A percentile compares a stretch with the other conserved stretches of the same genome.
phyloP scores from a whole-genome alignment of 2,888 invertebrate genomes.

The Sabatieria punctata region DNA sequence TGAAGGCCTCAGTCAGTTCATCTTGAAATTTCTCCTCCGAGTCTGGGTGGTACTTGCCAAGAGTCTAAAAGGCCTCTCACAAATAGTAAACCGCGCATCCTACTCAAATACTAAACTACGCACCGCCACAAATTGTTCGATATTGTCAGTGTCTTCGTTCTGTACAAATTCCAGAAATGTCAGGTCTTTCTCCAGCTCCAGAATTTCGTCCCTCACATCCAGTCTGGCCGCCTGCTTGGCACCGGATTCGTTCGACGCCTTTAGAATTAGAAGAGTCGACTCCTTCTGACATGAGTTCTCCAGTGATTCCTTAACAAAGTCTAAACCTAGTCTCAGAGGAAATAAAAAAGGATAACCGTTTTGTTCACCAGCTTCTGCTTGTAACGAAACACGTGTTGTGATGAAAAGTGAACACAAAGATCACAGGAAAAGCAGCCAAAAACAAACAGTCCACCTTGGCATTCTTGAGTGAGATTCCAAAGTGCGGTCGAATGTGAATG shows the following conservation, averaged over 20 bases:
- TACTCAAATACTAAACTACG: constrained; percentile 8
- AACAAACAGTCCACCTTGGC: no score
- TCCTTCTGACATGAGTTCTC: constrained; percentile 15
- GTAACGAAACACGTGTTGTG: no score
- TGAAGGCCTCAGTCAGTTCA: constrained; percentile 17
- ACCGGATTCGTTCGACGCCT: no score
- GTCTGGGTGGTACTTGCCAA: constrained; percentile 16
- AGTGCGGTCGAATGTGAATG: constrained; percentile 26
- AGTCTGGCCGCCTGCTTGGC: no score
- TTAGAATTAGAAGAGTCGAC: constrained; percentile 12
- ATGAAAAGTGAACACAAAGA: no score
- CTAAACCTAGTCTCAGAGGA: no score
- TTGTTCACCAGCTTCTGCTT: no score
- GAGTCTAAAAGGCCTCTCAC: constrained; percentile 12
- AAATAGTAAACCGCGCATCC: no score
- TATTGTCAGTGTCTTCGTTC: constrained; percentile 27
- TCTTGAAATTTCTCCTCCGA: constrained; percentile 16
- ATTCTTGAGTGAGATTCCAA: constrained; percentile 25
- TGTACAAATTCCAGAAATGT: constrained; percentile 26
- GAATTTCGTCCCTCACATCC: no score
- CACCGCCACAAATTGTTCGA: constrained; percentile 27
- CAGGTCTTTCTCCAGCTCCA: constrained; percentile 18
- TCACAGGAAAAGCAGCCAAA: no score
- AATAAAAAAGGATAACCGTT: no score
- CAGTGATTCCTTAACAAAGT: no score